Percentiles rank a stretch among this genome's conserved stretches.
Evolutionary conservation across 2,888 invertebrate species (phyloP).

Genomic region (Brachylomia viminalis): DNA sequence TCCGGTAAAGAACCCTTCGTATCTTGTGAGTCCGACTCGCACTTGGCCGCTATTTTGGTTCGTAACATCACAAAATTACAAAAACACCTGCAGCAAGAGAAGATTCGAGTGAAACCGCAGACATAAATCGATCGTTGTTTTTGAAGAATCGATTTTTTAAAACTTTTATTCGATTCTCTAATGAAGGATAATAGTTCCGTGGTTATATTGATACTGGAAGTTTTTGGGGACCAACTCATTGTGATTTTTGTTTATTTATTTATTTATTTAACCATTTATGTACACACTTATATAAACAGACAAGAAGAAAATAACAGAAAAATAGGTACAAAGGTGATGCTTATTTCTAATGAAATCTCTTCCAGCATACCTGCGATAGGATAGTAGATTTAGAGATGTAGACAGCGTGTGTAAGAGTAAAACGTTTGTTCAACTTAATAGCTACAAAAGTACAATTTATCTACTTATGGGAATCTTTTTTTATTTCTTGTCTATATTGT

Average conservation of each 20-base stretch:
- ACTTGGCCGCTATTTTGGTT: constrained; percentile 18
- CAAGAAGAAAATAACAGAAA: too few relatives aligned
- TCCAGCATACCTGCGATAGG: too few relatives aligned
- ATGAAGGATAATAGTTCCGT: constrained; percentile 75
- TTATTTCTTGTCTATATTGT: constrained; percentile 39
- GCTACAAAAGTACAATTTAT: constrained; percentile 57
- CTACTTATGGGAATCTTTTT: constrained; percentile 36
- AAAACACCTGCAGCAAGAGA: constrained; percentile 76
- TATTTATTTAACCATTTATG: too few relatives aligned
- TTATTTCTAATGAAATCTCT: too few relatives aligned
- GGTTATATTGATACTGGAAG: constrained; percentile 68
- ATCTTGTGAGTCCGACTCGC: too few relatives aligned
- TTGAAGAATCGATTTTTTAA: constrained; percentile 75
- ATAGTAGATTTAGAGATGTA: too few relatives aligned
- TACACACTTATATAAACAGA: too few relatives aligned
- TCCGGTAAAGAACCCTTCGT: not conserved
- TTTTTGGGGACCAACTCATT: constrained; percentile 68
- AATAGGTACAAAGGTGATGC: too few relatives aligned
- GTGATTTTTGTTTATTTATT: too few relatives aligned
- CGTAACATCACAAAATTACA: constrained; percentile 61
- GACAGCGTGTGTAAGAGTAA: too few relatives aligned
- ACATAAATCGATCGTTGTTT: constrained; percentile 79
- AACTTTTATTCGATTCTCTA: constrained; percentile 77
- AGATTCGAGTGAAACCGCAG: constrained; percentile 78
- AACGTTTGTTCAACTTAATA: constrained; percentile 59